Percentiles rank a stretch among this genome's conserved stretches.
Conservation (phyloP, 2,888 invertebrate genomes). For the Nephrocerus scutellatus region DNA sequence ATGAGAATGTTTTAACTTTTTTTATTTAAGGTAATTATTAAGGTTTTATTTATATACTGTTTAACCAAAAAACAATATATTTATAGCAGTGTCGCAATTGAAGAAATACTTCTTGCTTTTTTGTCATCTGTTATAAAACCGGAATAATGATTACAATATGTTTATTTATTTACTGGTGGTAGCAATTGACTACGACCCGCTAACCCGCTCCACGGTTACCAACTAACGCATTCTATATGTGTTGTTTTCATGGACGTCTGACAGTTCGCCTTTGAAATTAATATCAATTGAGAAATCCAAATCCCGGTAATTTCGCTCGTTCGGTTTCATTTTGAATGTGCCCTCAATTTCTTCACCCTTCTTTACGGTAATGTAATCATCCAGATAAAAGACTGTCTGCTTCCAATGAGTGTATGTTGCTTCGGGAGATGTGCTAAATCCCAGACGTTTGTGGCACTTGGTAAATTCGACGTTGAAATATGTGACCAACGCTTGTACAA, state of each 20-base stretch:
- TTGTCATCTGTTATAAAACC: too few relatives aligned
- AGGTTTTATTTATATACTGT: too few relatives aligned
- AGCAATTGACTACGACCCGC: too few relatives aligned
- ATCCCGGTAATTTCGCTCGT: slow-evolving; percentile 93
- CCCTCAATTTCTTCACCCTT: slow-evolving; percentile 91
- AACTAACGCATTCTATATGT: slow-evolving; percentile 84
- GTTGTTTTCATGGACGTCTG: slow-evolving; percentile 77
- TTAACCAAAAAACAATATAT: too few relatives aligned
- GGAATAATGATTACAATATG: too few relatives aligned
- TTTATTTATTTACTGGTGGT: too few relatives aligned
- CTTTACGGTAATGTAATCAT: slow-evolving; percentile 93
- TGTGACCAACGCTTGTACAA: slow-evolving; percentile 95
- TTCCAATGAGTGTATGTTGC: slow-evolving; percentile 99
- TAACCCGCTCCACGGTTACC: slow-evolving; percentile 1
- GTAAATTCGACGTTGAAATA: slow-evolving; percentile 99
- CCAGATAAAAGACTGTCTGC: slow-evolving; percentile 90
- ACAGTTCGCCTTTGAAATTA: slow-evolving; percentile 84
- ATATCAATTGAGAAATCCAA: slow-evolving; percentile 92
- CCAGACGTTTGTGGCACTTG: slow-evolving; percentile 96
- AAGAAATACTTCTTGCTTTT: too few relatives aligned
- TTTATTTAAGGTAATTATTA: too few relatives aligned
- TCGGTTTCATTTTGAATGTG: slow-evolving; percentile 88
- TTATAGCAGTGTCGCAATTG: too few relatives aligned
- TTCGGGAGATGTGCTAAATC: slow-evolving; percentile 97
- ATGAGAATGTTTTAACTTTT: too few relatives aligned